phyloP scores from a whole-genome alignment of 23 tunicate species.

The Corella eumyota region DNA sequence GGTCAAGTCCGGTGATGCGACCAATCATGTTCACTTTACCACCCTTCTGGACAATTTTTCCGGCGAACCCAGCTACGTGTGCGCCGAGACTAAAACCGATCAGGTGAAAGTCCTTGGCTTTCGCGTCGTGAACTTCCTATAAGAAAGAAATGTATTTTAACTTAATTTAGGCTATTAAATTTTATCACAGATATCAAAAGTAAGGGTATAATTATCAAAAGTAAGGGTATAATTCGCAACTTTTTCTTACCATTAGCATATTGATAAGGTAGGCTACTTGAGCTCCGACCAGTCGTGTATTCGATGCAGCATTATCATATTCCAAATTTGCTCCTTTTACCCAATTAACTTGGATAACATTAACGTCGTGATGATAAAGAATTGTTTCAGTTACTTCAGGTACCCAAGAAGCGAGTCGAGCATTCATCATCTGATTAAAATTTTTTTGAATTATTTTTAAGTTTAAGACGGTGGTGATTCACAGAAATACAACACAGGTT shows the following conservation, averaged over 20 bases:
- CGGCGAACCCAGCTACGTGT: conserved; percentile 96
- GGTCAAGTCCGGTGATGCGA: conserved; percentile 83
- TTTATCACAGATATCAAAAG: too few relatives aligned
- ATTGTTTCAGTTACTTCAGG: conserved; percentile 62
- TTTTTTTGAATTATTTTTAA: too few relatives aligned
- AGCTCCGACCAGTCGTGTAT: conserved; percentile 78
- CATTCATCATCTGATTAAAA: conserved; percentile 29
- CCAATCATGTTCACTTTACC: conserved; percentile 32
- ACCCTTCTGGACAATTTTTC: conserved; percentile 41
- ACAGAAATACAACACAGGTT: too few relatives aligned
- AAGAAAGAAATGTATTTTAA: conserved; percentile 5
- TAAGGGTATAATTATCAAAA: too few relatives aligned
- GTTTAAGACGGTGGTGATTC: too few relatives aligned
- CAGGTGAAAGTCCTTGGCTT: conserved; percentile 58
- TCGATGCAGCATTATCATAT: conserved; percentile 78
- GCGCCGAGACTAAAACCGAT: conserved; percentile 96
- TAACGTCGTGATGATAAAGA: conserved; percentile 66
- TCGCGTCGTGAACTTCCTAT: conserved; percentile 31
- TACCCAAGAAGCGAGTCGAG: conserved; percentile 58
- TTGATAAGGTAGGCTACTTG: conserved; percentile 60
- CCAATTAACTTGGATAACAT: conserved; percentile 80
- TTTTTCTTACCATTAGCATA: conserved; percentile 41
- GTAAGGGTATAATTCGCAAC: too few relatives aligned
- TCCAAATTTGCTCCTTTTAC: conserved; percentile 60
- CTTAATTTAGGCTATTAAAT: too few relatives aligned